Conservation (phyloP, 2,888 invertebrate species). For the Euzetes globulus region DNA sequence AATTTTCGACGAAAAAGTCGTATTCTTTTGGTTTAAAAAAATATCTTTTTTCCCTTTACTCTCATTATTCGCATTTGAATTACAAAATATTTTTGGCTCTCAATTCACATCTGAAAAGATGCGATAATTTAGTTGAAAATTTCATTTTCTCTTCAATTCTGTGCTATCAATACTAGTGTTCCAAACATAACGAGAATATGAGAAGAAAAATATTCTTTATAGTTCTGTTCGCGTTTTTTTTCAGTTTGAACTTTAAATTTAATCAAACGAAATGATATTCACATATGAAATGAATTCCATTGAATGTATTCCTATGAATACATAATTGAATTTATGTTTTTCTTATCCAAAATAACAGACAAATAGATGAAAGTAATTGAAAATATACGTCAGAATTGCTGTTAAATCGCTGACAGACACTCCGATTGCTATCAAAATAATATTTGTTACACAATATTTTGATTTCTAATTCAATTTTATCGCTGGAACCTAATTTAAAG, state of each 20-base stretch:
- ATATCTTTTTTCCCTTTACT: too few relatives aligned
- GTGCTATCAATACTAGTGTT: too few relatives aligned
- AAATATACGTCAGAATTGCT: background rate
- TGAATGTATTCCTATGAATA: background rate
- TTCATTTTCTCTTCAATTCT: background rate
- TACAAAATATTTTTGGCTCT: background rate
- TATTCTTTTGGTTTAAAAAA: too few relatives aligned
- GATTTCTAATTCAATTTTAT: too few relatives aligned
- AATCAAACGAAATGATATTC: background rate
- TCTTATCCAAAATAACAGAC: background rate
- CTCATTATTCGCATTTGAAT: background rate
- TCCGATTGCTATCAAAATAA: too few relatives aligned
- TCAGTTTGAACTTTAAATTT: background rate
- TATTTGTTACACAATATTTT: too few relatives aligned
- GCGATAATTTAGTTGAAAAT: background rate
- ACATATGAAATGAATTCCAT: background rate
- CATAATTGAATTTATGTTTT: constrained; percentile 1
- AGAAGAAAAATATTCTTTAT: background rate
- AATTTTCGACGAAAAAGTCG: too few relatives aligned
- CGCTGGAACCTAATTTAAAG: too few relatives aligned
- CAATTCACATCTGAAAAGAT: background rate
- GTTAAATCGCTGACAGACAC: too few relatives aligned
- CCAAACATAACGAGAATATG: too few relatives aligned
- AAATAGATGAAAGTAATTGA: background rate
- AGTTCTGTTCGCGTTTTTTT: background rate